Evolutionary conservation across 1,140 invertebrate genomes (phyloP).

Genomic region (Halictus rubicundus): DNA sequence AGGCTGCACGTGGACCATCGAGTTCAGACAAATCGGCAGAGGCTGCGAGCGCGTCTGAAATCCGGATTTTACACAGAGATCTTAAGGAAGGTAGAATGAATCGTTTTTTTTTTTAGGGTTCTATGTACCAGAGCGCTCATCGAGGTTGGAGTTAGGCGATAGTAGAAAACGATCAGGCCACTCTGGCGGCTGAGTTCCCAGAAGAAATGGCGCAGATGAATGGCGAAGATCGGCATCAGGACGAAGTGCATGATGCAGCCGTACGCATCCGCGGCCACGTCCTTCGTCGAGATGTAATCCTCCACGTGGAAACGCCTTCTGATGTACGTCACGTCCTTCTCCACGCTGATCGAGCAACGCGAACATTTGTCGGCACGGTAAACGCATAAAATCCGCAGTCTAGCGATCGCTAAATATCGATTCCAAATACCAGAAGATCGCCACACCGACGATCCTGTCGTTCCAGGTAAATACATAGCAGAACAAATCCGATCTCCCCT

Average conservation of each 20-base stretch:
- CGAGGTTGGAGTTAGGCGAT: constrained; percentile 77
- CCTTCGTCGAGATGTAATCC: constrained; percentile 79
- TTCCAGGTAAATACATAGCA: constrained; percentile 77
- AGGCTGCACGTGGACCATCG: constrained; percentile 73
- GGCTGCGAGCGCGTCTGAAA: constrained; percentile 65
- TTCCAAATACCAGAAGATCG: constrained; percentile 70
- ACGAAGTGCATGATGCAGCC: constrained; percentile 80
- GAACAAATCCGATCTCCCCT: constrained; percentile 2
- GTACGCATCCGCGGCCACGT: constrained; percentile 77
- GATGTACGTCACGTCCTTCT: constrained; percentile 79
- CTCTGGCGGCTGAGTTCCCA: constrained; percentile 82
- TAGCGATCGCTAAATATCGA: no score
- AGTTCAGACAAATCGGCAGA: constrained; percentile 64
- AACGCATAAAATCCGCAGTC: no score
- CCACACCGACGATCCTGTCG: constrained; percentile 79
- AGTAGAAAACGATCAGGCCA: constrained; percentile 76
- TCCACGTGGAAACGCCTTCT: constrained; percentile 81
- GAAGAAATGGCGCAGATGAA: constrained; percentile 82
- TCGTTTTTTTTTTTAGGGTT: no score
- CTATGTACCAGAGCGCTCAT: constrained; percentile 67
- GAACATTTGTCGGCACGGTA: no score
- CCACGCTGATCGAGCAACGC: constrained; percentile 66
- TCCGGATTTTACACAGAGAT: not conserved
- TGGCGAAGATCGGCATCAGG: constrained; percentile 82
- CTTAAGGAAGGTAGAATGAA: no score